phyloP scores from a whole-genome alignment of 1,140 invertebrate genomes.

The Drosophila willistoni region DNA sequence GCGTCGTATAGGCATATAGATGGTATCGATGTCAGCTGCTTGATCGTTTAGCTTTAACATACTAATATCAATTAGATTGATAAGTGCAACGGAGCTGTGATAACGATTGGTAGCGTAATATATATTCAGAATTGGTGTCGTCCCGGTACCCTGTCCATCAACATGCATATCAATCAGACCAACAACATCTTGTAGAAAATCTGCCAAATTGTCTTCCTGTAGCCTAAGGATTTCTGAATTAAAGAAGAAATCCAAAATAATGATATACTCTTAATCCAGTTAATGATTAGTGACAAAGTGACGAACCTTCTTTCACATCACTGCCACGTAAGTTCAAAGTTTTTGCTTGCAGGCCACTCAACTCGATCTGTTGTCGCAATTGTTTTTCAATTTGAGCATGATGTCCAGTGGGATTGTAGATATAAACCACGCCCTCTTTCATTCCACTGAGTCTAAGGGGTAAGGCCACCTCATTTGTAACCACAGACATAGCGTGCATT shows the following conservation, averaged over 20 bases:
- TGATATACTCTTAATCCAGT: too few species aligned
- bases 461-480: slow-evolving; percentile 55
- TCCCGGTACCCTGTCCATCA: slow-evolving; percentile 11
- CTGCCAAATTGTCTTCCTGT: slow-evolving; percentile 61
- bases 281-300: background rate
- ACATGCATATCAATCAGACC: slow-evolving; percentile 61
- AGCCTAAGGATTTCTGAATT: slow-evolving; percentile 53
- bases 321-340: slow-evolving; percentile 40
- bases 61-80: slow-evolving; percentile 69
- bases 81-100: slow-evolving; percentile 73
- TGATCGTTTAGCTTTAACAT: slow-evolving; percentile 47
- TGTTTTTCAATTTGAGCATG: slow-evolving; percentile 50
- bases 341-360: slow-evolving; percentile 40
- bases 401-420: slow-evolving; percentile 60
- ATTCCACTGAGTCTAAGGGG: slow-evolving; percentile 54
- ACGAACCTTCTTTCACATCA: slow-evolving; percentile 47
- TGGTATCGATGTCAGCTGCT: slow-evolving; percentile 48
- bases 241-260: background rate
- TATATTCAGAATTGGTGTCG: slow-evolving; percentile 40
- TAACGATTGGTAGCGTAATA: slow-evolving; percentile 73
- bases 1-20: slow-evolving; percentile 61
- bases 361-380: slow-evolving; percentile 58
- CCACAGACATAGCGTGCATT: slow-evolving; percentile 64
- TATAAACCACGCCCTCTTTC: slow-evolving; percentile 52
- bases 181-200: slow-evolving; percentile 68